Base-by-base conservation (phyloP, 2,888 invertebrate genomes). In the Leptinotarsa peninsularis region DNA sequence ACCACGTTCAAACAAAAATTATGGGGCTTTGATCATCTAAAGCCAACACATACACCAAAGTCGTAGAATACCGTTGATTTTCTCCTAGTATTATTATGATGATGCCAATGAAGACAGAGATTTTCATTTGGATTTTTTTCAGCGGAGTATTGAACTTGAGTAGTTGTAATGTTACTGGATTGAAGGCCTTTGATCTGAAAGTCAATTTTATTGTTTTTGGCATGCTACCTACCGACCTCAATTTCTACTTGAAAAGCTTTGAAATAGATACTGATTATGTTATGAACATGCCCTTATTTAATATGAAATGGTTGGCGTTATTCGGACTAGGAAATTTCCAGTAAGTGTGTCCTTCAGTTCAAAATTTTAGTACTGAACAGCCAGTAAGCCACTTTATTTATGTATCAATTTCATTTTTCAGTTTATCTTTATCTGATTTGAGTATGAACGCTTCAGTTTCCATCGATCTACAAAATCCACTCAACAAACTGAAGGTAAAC, bases 271-370 rank as follows among this genome's bases (percentile, higher is more conserved):
- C 49, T 10, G 58, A 49, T 27, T 70, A 60, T 58, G 17, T 58
- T 10, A 49, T 70, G 49, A 15, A 58, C 2, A 70, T 70, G n/a
- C 70, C 70, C 5, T 18, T 70, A 49, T 70, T 70, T n/a, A 58
- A 70, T 23, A 49, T 33, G 33, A 13, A 27, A 3, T 21, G 58
- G 10, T 49, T 70, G 33, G 58, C 43, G 49, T 14, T 58, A 18
- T 70, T 70, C 15, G 70, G 70, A 17, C 10, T 13, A 14, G 70
- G 70, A 23, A 49, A 70, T 18, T 18, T 49, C 13, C 52, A 54
- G 70, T 70, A n/a, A 68, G 50, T 68, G 1, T 5, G 21, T 50
- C 10, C 14, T 58, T 23, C 21, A 2, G 23, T 23, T 15, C 23
- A 50, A 49, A 49, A 18, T 17, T 67, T 18, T 15, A 67, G 43